A percentile compares a stretch with the other conserved stretches of the same genome.
Conservation (phyloP, 2,888 invertebrate genomes). For the Podabrus alpinus region DNA sequence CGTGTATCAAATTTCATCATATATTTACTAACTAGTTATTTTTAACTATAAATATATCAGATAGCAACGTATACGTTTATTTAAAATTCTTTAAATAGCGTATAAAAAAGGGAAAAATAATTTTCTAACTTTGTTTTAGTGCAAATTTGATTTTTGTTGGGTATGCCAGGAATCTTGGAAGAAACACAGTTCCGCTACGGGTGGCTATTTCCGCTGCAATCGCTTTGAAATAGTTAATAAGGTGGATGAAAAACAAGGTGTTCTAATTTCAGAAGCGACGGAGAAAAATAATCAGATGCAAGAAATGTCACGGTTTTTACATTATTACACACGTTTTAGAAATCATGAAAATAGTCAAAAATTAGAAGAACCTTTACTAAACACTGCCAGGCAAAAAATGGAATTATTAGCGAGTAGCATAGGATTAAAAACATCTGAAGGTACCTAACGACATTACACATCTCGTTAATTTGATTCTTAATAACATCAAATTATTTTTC, state of each 20-base stretch:
- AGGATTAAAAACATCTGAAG: slow-evolving; percentile 51
- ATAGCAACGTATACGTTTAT: too few species aligned
- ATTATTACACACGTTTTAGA: slow-evolving; percentile 67
- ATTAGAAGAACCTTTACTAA: slow-evolving; percentile 65
- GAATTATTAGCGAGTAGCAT: slow-evolving; percentile 62
- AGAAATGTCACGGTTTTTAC: slow-evolving; percentile 67
- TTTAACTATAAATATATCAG: too few species aligned
- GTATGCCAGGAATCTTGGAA: slow-evolving; percentile 74
- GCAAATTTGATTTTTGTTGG: slow-evolving; percentile 75
- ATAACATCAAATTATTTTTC: not conserved
- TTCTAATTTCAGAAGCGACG: slow-evolving; percentile 62
- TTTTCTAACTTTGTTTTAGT: slow-evolving; percentile 55
- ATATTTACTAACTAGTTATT: too few species aligned
- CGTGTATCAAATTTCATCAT: not conserved
- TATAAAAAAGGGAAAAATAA: not conserved
- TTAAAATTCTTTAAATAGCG: too few species aligned
- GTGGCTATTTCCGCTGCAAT: slow-evolving; percentile 67
- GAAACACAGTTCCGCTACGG: slow-evolving; percentile 69
- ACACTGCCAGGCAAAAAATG: slow-evolving; percentile 65
- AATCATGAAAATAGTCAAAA: slow-evolving; percentile 69
- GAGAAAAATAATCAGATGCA: slow-evolving; percentile 63
- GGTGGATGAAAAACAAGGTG: slow-evolving; percentile 64
- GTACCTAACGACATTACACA: slow-evolving; percentile 38
- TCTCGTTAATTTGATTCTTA: not conserved
- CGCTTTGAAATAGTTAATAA: slow-evolving; percentile 67